Evolutionary conservation across 2,113 vertebrate species (phyloP), one percentile per base, ranked within the genome.

Genomic region (Nibea albiflora): DNA sequence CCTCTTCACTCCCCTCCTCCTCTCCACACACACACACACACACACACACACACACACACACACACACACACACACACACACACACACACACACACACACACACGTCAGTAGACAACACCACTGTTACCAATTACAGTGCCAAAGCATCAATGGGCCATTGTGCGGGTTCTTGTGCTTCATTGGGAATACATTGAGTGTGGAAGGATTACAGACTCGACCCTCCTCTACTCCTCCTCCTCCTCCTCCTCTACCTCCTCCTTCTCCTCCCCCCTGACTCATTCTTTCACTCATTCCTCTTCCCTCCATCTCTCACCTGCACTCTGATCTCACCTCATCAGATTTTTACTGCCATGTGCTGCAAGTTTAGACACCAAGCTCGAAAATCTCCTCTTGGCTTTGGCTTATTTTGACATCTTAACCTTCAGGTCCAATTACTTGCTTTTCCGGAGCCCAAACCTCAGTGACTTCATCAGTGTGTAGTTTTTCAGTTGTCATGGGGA

Each of bases 91-190:
- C 31, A 53, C 57, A 63, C 44, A 49, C 52, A 49, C 61, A 39
- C 44, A 26, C 64, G 8, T 67, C 20, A 54, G 39, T 72, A 85
- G 54, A 73, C 64, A 75, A 56, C 57, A 35, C 64, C 28, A 58
- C 80, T 85, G 81, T 91, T 84, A 80, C 85, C 84, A 89, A 84
- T 92, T 90, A 90, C 81, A 39, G 47, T 68, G 58, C 75, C 82
- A 85, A 85, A 83, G 81, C 81, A 88, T 93, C 84, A 92, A 80
- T 89, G 80, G 83, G 47, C 81, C 85, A 76, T 91, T 91, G 91
- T 93, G 83, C 80, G 52, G 79, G 77, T 63, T 85, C 70, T 83
- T 44, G 78, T 72, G 90, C 88, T 80, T 90, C 77, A 88, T 76
- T 90, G 86, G 67, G 76, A 88, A 67, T 86, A 74, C 79, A 84